phyloP scores from a whole-genome alignment of 2,113 vertebrate genomes.

The Odocoileus hemionus region DNA sequence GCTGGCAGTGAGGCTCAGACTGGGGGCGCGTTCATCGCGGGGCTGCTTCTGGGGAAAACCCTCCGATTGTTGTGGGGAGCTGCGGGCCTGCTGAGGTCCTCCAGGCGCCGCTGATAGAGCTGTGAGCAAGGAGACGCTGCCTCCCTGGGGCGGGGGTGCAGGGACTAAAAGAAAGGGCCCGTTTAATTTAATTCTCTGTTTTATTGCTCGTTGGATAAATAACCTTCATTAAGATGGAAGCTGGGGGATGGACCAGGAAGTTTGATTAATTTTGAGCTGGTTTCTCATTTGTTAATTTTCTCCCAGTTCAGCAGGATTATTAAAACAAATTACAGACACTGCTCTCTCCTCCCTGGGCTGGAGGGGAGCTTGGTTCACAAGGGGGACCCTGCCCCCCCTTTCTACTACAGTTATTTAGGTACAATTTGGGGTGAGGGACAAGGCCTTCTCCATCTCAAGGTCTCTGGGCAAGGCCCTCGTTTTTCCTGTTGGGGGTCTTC shows the following conservation, averaged over 20 bases:
- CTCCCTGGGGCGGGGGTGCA: neutral
- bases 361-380: neutral
- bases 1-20: neutral
- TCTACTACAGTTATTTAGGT: neutral
- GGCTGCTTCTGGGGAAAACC: neutral
- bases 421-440: neutral
- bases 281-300: constrained; percentile 75
- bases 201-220: constrained; percentile 64
- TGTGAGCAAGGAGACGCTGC: neutral
- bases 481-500: neutral
- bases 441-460: neutral
- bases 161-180: neutral
- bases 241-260: constrained; percentile 60
- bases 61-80: neutral
- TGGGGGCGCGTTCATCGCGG: rapidly evolving
- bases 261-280: constrained; percentile 75
- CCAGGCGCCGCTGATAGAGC: neutral
- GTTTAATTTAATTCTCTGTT: constrained; percentile 51
- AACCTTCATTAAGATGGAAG: constrained; percentile 73
- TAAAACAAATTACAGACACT: constrained; percentile 66
- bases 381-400: neutral
- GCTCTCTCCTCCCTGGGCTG: neutral
- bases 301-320: constrained; percentile 69
- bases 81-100: neutral
- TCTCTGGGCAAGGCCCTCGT: neutral